Conservation (phyloP, 2,888 invertebrate species). For the Deilephila porcellus region DNA sequence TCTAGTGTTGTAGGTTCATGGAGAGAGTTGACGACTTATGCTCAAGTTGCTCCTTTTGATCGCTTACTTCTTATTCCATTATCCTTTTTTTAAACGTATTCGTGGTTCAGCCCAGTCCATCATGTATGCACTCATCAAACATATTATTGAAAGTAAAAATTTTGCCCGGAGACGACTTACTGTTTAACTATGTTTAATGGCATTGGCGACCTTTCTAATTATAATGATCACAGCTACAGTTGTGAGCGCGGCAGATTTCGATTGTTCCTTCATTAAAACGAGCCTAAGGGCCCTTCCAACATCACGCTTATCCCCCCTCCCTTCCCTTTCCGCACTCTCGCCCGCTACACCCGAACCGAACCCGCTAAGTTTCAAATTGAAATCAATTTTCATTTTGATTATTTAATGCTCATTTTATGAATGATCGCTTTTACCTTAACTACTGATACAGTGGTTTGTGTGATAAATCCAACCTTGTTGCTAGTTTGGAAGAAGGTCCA, state of each 20-base stretch:
- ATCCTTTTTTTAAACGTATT: no score
- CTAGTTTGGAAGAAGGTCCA: no score
- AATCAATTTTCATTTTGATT: conserved; percentile 16
- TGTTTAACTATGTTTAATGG: background rate
- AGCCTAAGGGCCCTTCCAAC: conserved; percentile 12
- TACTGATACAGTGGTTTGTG: background rate
- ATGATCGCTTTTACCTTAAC: background rate
- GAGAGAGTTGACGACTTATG: no score
- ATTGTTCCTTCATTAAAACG: conserved; percentile 24
- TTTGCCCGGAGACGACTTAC: background rate
- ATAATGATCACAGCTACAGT: conserved; percentile 24
- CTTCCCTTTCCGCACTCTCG: background rate
- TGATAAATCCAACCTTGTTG: no score
- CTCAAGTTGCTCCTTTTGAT: no score
- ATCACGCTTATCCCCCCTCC: background rate
- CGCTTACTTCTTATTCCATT: no score
- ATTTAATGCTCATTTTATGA: background rate
- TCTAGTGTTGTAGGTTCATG: no score
- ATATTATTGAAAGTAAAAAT: background rate
- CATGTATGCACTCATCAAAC: no score
- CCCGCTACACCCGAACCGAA: background rate
- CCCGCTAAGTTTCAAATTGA: background rate
- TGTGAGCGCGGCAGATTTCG: conserved; percentile 25
- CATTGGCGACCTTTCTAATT: conserved; percentile 16
- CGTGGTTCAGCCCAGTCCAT: no score